A percentile compares a stretch with the other conserved stretches of the same genome.
Conservation (phyloP, 2,888 invertebrate genomes). For the Venustoraphidia nigricollis region DNA sequence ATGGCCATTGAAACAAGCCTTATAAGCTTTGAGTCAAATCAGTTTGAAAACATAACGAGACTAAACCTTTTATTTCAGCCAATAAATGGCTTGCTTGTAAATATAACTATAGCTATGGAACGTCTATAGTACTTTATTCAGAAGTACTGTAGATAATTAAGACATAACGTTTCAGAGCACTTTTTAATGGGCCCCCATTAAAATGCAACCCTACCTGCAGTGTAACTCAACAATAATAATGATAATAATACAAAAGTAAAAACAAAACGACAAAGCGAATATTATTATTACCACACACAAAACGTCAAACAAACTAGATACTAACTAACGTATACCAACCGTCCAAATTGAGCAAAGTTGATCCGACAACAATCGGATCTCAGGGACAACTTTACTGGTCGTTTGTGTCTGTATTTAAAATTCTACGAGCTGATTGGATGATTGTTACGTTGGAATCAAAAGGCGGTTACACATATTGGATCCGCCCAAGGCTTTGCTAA, state of each 20-base stretch:
- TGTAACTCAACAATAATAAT: neutral
- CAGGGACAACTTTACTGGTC: constrained; percentile 10
- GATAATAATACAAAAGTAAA: neutral
- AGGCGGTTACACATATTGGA: neutral
- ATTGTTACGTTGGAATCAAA: constrained; percentile 1
- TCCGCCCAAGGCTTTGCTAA: neutral
- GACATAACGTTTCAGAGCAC: neutral
- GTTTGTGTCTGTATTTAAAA: constrained; percentile 14
- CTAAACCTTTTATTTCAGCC: too few species aligned
- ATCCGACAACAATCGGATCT: constrained; percentile 3
- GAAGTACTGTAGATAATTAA: neutral
- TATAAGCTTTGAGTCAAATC: too few species aligned
- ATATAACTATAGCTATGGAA: too few species aligned
- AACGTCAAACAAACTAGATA: neutral
- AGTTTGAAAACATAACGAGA: too few species aligned
- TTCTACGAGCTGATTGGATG: constrained; percentile 1
- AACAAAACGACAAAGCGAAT: neutral
- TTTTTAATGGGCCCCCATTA: neutral
- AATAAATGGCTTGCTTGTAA: too few species aligned
- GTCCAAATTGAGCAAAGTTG: neutral
- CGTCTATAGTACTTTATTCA: too few species aligned
- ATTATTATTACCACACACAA: neutral
- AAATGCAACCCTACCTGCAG: neutral
- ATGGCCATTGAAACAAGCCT: too few species aligned
- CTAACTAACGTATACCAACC: neutral